phyloP scores from a whole-genome alignment of 2,888 invertebrate genomes.

The Xestia rhomboidea region DNA sequence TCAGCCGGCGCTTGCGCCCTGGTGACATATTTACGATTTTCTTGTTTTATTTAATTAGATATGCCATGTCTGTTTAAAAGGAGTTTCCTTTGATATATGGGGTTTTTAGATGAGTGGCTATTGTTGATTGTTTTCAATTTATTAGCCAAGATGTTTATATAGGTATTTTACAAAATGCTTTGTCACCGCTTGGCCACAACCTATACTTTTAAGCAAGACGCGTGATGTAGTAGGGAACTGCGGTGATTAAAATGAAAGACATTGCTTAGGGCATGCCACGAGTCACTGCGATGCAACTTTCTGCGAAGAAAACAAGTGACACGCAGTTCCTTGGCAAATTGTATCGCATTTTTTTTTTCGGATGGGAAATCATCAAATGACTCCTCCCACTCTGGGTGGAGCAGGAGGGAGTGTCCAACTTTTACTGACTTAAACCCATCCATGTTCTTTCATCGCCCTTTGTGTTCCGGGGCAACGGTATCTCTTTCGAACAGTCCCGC shows the following conservation, averaged over 20 bases:
- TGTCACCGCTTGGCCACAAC: neutral
- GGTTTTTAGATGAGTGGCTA: neutral
- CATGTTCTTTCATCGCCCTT: no score
- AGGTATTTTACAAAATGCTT: neutral
- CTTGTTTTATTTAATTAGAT: constrained; percentile 66
- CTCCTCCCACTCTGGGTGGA: no score
- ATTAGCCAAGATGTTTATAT: neutral
- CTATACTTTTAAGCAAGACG: neutral
- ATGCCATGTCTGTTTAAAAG: constrained; percentile 35
- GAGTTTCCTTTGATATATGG: constrained; percentile 30
- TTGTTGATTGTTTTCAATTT: constrained; percentile 12
- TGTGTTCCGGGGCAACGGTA: no score
- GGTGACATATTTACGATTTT: constrained; percentile 61
- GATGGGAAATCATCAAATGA: no score
- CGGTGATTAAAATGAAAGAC: neutral
- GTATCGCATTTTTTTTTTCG: no score
- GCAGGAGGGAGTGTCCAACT: no score
- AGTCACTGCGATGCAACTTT: neutral
- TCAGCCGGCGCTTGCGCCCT: constrained; percentile 72
- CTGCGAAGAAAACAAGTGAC: neutral
- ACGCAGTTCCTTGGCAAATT: neutral
- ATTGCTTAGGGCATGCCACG: neutral
- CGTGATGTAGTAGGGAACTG: no score
- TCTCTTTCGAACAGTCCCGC: no score
- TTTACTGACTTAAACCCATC: no score